Percentiles rank a stretch among this genome's conserved stretches.
Conservation (phyloP, 2,888 invertebrate species). For the Kuschelorhynchus macadamiae region DNA sequence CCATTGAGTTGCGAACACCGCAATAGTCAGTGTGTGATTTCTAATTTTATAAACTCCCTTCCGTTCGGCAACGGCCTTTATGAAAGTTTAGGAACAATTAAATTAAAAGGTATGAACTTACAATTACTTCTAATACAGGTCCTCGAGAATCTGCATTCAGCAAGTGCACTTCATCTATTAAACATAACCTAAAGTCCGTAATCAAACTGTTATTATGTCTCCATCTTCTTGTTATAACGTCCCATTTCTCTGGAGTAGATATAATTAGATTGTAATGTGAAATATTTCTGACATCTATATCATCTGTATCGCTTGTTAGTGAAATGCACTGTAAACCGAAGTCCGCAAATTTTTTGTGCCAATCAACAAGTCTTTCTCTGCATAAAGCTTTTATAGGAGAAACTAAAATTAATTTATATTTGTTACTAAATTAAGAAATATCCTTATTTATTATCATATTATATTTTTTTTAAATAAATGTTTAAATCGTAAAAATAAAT, state of each 20-base stretch:
- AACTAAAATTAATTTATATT: conserved; percentile 76
- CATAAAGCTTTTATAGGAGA: conserved; percentile 87
- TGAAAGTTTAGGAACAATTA: no score
- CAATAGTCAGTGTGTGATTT: no score
- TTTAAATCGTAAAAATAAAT: background rate
- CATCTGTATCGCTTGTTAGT: conserved; percentile 84
- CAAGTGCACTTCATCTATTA: conserved; percentile 86
- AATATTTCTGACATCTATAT: conserved; percentile 71
- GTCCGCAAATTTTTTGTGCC: conserved; percentile 78
- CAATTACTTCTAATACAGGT: conserved; percentile 83
- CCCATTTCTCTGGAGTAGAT: conserved; percentile 91
- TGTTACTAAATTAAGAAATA: background rate
- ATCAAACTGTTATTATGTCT: conserved; percentile 77
- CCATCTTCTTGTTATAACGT: conserved; percentile 83
- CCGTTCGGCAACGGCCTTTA: no score
- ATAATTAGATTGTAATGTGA: conserved; percentile 75
- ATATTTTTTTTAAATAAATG: conserved; percentile 1
- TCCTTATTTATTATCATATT: background rate
- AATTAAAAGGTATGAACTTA: no score
- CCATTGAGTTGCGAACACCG: no score
- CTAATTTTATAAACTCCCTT: no score
- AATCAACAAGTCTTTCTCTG: conserved; percentile 79
- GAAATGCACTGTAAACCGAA: conserved; percentile 77
- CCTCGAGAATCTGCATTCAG: conserved; percentile 81
- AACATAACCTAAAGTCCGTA: conserved; percentile 75